These are phyloP conservation scores for Bembecia ichneumoniformis DNA, from an alignment of 2,888 invertebrate species.

Conservation along the genomic window DNA sequence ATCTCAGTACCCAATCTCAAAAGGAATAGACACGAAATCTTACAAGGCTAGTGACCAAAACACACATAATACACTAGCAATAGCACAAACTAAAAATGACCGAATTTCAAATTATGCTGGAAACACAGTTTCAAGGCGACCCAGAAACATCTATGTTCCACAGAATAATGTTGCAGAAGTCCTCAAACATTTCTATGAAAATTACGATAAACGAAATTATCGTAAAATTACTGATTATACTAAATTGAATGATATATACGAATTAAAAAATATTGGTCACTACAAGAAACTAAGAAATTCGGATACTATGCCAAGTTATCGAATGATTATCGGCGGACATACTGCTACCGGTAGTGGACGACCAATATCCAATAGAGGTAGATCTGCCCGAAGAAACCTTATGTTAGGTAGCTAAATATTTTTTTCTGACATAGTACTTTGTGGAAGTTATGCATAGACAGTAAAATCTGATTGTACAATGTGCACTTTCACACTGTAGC, in stretches of 20 bases:
- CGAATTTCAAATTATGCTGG: neutral
- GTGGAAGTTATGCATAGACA: too few species aligned
- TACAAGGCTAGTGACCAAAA: too few species aligned
- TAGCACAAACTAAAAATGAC: neutral
- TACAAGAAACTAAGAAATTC: neutral
- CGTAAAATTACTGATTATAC: too few species aligned
- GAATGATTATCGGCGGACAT: conserved; percentile 51
- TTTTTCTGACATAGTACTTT: too few species aligned
- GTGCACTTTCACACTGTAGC: too few species aligned
- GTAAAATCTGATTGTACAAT: too few species aligned
- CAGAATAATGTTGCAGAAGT: neutral
- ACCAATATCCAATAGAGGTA: conserved; percentile 41
- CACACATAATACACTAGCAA: neutral
- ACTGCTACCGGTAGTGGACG: conserved; percentile 49
- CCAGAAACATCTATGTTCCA: neutral
- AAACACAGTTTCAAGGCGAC: neutral
- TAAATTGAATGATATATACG: too few species aligned
- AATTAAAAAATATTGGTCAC: neutral
- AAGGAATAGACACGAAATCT: neutral
- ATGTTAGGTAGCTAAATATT: too few species aligned
- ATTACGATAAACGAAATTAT: too few species aligned
- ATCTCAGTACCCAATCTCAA: neutral
- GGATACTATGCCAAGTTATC: conserved; percentile 15
- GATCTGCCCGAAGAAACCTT: conserved; percentile 22
- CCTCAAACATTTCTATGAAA: neutral